Conservation (phyloP, 2,888 invertebrate genomes). For the Cybosia mesomella region DNA sequence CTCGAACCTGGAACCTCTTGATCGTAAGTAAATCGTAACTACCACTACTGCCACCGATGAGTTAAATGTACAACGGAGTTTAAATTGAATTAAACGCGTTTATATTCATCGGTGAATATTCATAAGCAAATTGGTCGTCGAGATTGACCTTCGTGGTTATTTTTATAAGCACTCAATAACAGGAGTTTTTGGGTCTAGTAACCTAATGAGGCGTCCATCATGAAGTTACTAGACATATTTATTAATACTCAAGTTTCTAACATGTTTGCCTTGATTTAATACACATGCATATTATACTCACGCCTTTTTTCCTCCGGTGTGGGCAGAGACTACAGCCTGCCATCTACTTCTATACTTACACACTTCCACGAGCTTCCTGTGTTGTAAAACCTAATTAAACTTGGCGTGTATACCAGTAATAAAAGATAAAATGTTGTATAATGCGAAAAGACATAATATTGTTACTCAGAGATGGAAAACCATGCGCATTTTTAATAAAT, state of each 20-base stretch:
- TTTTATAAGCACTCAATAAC: background rate
- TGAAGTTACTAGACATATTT: no score
- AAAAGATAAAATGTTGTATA: constrained; percentile 4
- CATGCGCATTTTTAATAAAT: background rate
- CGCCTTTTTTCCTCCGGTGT: background rate
- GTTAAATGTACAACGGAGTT: background rate
- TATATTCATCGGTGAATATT: constrained; percentile 1
- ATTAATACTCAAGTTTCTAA: no score
- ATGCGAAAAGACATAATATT: background rate
- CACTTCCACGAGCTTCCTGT: no score
- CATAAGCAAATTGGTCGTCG: background rate
- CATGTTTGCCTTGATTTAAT: no score
- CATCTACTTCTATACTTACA: background rate
- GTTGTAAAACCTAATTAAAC: background rate
- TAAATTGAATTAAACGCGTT: background rate
- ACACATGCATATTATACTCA: no score
- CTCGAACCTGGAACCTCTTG: no score
- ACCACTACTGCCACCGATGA: background rate
- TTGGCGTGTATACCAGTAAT: background rate
- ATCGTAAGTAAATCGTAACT: background rate
- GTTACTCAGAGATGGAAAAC: background rate
- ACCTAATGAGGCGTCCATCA: no score
- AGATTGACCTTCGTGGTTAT: background rate
- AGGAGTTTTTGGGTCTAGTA: no score
- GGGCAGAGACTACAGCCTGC: background rate